Evolutionary conservation across 1,140 invertebrate genomes (phyloP).

Genomic region (Heliconius congener): DNA sequence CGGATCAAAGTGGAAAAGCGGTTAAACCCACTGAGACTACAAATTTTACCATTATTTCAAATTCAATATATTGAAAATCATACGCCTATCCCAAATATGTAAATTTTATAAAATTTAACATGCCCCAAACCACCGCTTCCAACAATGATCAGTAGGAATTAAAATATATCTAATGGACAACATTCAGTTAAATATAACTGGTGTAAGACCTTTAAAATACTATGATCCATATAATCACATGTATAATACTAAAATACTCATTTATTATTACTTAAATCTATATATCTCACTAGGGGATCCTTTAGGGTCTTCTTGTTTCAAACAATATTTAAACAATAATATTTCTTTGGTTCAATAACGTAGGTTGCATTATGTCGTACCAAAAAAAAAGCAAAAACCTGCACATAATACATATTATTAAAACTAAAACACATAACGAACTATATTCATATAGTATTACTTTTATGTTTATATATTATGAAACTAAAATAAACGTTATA

Average conservation of each 20-base stretch:
- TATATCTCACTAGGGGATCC: constrained; percentile 53
- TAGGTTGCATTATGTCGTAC: background rate
- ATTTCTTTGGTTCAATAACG: constrained; percentile 24
- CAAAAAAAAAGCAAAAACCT: background rate
- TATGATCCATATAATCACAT: constrained; percentile 31
- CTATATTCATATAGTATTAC: background rate
- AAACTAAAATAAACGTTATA: background rate
- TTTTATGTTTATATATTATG: background rate
- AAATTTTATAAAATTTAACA: constrained; percentile 19
- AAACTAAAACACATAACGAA: too few relatives aligned
- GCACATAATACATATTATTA: background rate
- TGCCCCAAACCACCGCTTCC: constrained; percentile 1
- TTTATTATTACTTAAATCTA: constrained; percentile 47
- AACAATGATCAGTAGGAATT: constrained; percentile 3
- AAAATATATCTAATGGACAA: constrained; percentile 28
- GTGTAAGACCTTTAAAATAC: constrained; percentile 22
- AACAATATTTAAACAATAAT: background rate
- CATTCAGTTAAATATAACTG: constrained; percentile 26
- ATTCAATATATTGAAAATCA: background rate
- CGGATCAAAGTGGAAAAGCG: background rate
- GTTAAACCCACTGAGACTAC: background rate
- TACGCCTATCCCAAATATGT: constrained; percentile 1
- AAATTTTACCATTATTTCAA: background rate
- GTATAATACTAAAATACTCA: constrained; percentile 51
- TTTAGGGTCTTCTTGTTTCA: constrained; percentile 20